Percentiles rank a stretch among this genome's conserved stretches.
phyloP scores from a whole-genome alignment of 2,113 vertebrate species.

The Cricetomys ansorgei region DNA sequence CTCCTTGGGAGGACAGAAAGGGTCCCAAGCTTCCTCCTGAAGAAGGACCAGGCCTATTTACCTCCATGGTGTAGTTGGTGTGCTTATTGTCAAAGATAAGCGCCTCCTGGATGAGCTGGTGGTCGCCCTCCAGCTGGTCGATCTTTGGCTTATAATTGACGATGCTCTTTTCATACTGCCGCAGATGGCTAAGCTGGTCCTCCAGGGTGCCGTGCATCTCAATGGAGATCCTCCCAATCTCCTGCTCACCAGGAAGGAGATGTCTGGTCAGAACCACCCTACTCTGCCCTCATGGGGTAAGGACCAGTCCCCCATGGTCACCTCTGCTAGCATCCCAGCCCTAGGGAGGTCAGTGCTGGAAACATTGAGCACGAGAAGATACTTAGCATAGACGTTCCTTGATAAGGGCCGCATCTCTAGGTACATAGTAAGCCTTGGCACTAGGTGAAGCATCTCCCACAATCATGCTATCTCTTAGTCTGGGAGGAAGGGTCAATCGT shows the following conservation, averaged over 20 bases:
- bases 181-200: slow-evolving; percentile 96
- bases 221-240: slow-evolving; percentile 98
- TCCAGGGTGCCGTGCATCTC: slow-evolving; percentile 99
- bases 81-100: slow-evolving; percentile 99
- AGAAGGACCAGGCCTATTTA: slow-evolving; percentile 67
- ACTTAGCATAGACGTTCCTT: not conserved
- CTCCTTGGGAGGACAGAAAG: not conserved
- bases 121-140: slow-evolving; percentile 98
- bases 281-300: not conserved
- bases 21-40: fast-evolving
- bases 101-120: slow-evolving; percentile 98
- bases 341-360: not conserved
- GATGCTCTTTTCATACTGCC: slow-evolving; percentile 99
- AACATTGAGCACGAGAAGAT: not conserved
- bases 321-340: not conserved
- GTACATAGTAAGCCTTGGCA: not conserved
- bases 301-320: not conserved
- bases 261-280: not conserved
- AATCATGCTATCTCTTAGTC: not conserved
- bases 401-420: not conserved
- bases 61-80: slow-evolving; percentile 99
- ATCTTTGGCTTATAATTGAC: slow-evolving; percentile 99
- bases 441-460: not conserved
- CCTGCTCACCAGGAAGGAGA: slow-evolving; percentile 86
- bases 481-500: not conserved